These are phyloP conservation scores for Pipra filicauda DNA, from an alignment of 2,113 vertebrate genomes.

Conservation along the genomic window DNA sequence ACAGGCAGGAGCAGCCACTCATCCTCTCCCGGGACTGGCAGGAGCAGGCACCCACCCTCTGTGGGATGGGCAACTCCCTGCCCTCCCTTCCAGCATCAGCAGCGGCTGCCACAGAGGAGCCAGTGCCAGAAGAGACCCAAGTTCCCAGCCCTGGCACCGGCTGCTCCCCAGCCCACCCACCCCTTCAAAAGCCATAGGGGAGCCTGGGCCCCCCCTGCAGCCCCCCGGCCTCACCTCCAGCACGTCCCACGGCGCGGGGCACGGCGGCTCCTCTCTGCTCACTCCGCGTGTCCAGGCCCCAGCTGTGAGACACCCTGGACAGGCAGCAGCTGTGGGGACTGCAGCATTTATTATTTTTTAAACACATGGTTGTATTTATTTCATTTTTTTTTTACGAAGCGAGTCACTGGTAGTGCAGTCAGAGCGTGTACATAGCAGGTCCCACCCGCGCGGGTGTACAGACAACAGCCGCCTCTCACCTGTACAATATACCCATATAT, in stretches of 20 bases:
- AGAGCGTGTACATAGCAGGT: not conserved
- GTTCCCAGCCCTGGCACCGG: not conserved
- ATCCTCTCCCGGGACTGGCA: not conserved
- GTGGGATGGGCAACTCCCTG: not conserved
- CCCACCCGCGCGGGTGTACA: not conserved
- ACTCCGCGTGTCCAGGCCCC: rapidly evolving
- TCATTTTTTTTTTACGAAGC: not conserved
- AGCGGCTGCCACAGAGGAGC: not conserved
- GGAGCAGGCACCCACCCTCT: not conserved
- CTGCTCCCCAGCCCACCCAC: not conserved
- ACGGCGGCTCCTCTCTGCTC: not conserved
- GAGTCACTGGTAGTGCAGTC: not conserved
- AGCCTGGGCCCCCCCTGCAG: not conserved
- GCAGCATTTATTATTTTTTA: not conserved
- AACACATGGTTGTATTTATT: slow-evolving; percentile 35
- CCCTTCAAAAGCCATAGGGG: slow-evolving; percentile 41
- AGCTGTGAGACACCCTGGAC: not conserved
- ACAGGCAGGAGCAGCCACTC: not conserved
- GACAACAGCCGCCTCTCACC: not conserved
- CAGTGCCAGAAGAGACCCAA: not conserved
- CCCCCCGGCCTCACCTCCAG: not conserved
- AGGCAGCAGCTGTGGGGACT: not conserved
- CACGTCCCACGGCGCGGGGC: not conserved
- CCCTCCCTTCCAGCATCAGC: not conserved
- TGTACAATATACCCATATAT: not conserved